phyloP scores from a whole-genome alignment of 2,113 vertebrate species.

The Balaenoptera acutorostrata region DNA sequence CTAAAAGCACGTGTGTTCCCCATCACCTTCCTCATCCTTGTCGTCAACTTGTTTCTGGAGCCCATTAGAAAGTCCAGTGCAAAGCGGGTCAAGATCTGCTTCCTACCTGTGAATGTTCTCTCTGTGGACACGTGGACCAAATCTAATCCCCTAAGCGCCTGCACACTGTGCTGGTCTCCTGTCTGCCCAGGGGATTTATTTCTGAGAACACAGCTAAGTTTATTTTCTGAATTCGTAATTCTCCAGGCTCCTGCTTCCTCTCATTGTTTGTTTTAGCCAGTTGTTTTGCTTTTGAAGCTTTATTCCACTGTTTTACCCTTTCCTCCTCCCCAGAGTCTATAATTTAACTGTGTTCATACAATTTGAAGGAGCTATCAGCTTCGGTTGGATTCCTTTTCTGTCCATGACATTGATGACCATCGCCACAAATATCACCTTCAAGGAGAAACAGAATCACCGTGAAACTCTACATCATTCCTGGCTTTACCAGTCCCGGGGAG shows the following conservation, averaged over 20 bases:
- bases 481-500: not conserved
- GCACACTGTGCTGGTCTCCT: accelerated
- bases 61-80: not conserved
- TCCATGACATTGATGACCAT: not conserved
- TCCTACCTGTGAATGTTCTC: not conserved
- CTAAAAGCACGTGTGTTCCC: not conserved
- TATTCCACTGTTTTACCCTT: not conserved
- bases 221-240: conserved; percentile 1
- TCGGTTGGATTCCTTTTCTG: not conserved
- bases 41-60: not conserved
- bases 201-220: not conserved
- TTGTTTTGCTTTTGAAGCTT: not conserved
- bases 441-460: not conserved
- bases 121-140: not conserved
- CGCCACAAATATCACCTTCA: not conserved
- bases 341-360: not conserved
- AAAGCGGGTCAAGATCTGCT: not conserved
- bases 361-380: not conserved
- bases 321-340: not conserved
- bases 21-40: not conserved
- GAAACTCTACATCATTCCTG: not conserved
- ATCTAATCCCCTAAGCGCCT: not conserved
- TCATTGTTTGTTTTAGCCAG: not conserved
- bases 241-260: not conserved
- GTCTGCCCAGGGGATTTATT: not conserved